Percentiles rank a stretch among this genome's conserved stretches.
Evolutionary conservation across 2,113 vertebrate species (phyloP).

Genomic region (Hystrix cristata): DNA sequence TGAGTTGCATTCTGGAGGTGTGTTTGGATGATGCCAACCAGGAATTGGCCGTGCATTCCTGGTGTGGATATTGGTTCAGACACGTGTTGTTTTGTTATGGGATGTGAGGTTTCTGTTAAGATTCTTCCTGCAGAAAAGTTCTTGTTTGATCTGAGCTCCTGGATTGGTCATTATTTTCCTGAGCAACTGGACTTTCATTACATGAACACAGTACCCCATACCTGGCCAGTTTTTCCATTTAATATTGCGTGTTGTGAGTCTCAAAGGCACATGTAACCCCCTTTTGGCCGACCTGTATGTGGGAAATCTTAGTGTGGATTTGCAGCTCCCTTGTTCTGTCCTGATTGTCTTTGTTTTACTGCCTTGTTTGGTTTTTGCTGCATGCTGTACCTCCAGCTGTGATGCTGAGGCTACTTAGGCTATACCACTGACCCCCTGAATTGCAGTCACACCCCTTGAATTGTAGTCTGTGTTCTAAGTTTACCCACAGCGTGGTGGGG

Average conservation of each 20-base stretch:
- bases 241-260: neutral
- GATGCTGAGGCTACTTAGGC: neutral
- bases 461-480: neutral
- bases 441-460: neutral
- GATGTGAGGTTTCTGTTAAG: neutral
- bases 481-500: no score
- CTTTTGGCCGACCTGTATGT: neutral
- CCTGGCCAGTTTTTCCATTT: neutral
- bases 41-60: neutral
- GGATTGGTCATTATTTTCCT: conserved; percentile 24
- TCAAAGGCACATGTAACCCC: neutral
- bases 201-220: conserved; percentile 13
- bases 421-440: neutral
- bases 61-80: neutral
- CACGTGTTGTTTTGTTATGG: neutral
- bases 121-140: neutral
- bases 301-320: neutral
- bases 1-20: neutral
- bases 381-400: neutral
- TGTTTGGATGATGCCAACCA: neutral
- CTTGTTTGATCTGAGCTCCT: neutral
- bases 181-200: conserved; percentile 40
- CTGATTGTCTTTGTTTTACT: neutral
- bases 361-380: neutral
- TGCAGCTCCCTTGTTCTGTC: neutral